phyloP scores from a whole-genome alignment of 2,113 vertebrate genomes.

The Hassar affinis region DNA sequence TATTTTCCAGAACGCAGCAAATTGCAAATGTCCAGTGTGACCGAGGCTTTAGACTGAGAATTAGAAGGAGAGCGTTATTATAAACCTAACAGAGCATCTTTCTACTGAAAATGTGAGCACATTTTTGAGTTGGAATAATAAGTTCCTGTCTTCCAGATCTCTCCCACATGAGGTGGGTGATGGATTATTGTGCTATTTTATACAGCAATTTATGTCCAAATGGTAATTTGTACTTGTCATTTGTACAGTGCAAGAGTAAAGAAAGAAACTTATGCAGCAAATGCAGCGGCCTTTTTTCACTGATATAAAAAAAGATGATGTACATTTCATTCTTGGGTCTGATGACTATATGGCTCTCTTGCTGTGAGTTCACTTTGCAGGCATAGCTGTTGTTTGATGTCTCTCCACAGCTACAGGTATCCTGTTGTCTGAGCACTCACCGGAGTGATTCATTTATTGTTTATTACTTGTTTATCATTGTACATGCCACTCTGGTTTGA shows the following conservation, averaged over 20 bases:
- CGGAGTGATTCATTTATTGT: background rate
- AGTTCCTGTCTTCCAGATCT: background rate
- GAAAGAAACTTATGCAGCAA: background rate
- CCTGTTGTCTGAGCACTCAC: slow-evolving; percentile 9
- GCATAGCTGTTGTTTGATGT: background rate
- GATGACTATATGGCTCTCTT: background rate
- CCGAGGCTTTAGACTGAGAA: background rate
- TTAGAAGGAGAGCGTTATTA: background rate
- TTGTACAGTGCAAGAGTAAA: background rate
- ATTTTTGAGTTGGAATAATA: background rate
- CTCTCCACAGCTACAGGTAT: background rate
- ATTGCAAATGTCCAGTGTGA: no score
- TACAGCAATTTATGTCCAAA: background rate
- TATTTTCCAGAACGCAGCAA: no score
- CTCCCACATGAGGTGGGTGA: background rate
- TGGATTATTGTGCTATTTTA: background rate
- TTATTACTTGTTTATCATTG: slow-evolving; percentile 16
- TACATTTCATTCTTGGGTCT: background rate
- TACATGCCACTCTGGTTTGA: background rate
- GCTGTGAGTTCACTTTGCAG: slow-evolving; percentile 7
- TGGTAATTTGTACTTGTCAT: background rate
- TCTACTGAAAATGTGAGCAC: background rate
- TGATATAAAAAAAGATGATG: background rate
- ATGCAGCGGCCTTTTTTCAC: background rate
- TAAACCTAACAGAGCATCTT: background rate